phyloP scores from a whole-genome alignment of 1,140 invertebrate genomes.

The Drosophila punjabiensis region DNA sequence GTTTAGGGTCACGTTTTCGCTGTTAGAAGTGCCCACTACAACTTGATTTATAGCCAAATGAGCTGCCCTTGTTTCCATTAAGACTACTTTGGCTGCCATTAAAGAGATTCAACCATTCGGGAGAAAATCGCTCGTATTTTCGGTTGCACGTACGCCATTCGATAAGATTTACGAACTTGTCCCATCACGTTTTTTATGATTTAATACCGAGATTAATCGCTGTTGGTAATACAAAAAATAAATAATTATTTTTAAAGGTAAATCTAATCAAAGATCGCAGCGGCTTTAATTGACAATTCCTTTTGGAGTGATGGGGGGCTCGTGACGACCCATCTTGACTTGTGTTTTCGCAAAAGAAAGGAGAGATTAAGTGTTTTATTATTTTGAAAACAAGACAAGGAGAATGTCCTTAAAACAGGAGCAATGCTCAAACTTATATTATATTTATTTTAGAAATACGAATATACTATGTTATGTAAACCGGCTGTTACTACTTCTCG shows the following conservation, averaged over 20 bases:
- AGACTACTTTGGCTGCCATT: background rate
- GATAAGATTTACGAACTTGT: slow-evolving; percentile 26
- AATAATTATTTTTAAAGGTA: slow-evolving; percentile 6
- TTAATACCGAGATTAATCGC: slow-evolving; percentile 10
- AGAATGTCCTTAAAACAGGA: background rate
- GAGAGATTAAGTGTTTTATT: background rate
- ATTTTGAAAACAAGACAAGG: background rate
- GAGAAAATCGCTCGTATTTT: background rate
- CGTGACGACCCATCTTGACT: background rate
- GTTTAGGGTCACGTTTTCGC: background rate
- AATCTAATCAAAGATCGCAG: slow-evolving; percentile 19
- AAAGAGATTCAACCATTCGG: background rate
- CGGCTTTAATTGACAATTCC: slow-evolving; percentile 23
- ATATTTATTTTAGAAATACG: background rate
- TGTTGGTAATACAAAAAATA: slow-evolving; percentile 8
- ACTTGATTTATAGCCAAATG: slow-evolving; percentile 1
- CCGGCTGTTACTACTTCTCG: background rate
- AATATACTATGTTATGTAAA: background rate
- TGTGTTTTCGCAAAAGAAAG: slow-evolving; percentile 3
- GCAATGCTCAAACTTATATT: background rate
- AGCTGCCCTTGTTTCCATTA: background rate
- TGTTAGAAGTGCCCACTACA: background rate
- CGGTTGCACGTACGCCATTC: slow-evolving; percentile 8
- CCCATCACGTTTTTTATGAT: slow-evolving; percentile 10
- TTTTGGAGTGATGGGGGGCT: slow-evolving; percentile 5